phyloP scores from a whole-genome alignment of 2,888 invertebrate species.

The Drosophila colorata region DNA sequence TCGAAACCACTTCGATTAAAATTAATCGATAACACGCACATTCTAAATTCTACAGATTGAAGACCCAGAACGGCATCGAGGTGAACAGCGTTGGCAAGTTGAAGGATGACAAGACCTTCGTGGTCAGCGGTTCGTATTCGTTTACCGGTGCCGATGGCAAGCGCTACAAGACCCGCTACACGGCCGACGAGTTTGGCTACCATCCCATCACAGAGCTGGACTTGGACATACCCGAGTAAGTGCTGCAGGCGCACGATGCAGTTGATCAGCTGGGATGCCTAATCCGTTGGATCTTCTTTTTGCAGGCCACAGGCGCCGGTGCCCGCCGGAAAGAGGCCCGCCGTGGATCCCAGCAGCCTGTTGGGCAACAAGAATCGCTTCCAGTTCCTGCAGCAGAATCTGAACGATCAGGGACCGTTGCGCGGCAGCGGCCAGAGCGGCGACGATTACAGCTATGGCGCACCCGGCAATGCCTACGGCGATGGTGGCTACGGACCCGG shows the following conservation, averaged over 20 bases:
- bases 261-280: not conserved
- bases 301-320: conserved; percentile 69
- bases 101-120: conserved; percentile 85
- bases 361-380: conserved; percentile 80
- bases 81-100: conserved; percentile 84
- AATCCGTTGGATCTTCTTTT: not conserved
- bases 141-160: conserved; percentile 85
- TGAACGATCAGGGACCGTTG: conserved; percentile 74
- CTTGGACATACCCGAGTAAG: conserved; percentile 84
- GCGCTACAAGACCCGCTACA: conserved; percentile 84
- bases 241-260: not conserved
- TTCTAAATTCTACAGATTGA: conserved; percentile 71
- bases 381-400: conserved; percentile 83
- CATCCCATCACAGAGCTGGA: conserved; percentile 85
- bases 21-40: not conserved
- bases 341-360: conserved; percentile 62
- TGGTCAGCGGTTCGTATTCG: conserved; percentile 85
- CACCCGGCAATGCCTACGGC: conserved; percentile 32
- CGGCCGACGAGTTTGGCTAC: conserved; percentile 85
- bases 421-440: conserved; percentile 82
- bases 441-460: conserved; percentile 79
- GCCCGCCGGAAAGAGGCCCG: conserved; percentile 41
- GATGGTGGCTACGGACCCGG: conserved; percentile 1
- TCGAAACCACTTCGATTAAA: not conserved
- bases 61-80: conserved; percentile 85